Evolutionary conservation across 2,113 vertebrate species (phyloP), one percentile per base, ranked within the genome.

Genomic region (Muntiacus muntjak): DNA sequence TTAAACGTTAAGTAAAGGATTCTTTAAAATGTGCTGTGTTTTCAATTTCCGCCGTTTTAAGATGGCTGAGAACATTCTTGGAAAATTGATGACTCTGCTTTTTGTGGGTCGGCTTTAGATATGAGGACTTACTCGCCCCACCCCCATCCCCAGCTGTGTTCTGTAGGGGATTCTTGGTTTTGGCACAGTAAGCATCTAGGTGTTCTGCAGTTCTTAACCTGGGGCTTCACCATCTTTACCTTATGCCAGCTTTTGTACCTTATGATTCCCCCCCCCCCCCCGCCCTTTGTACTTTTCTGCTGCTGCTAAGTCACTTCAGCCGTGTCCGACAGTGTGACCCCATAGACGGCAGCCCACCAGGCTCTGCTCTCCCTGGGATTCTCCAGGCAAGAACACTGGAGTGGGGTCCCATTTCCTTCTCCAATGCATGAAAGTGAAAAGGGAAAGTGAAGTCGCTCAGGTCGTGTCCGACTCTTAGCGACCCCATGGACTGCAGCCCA

Each of bases 31-130:
- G 55, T 45, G 76, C 71, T 17, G 3, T 64, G 58, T 76, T 91
- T 85, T 54, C 93, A 79, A 84, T 96, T 96, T 94, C 64, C n/a
- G 23, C 85, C 26, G 67, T 58, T 95, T 88, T 93, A 96, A 97
- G 43, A 97, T 97, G 96, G 95, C 96, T 92, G 98, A 96, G 97
- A 90, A 76, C 83, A 57, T 89, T 82, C 88, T 94, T 94, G 87
- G 95, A 96, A 87, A 97, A 97, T 52, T 95, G 97, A 97, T 98
- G 98, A 97, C 93, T 97, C 93, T 90, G 95, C 96, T 96, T 79
- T 96, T 95, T 94, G 71, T 76, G 92, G 89, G 92, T 98, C 89
- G 89, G 97, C 94, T 94, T 74, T 55, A 50, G 83, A 50, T 64
- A 64, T 58, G 85, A 91, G 93, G 93, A 91, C 21, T 94, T 40